Evolutionary conservation across 2,888 invertebrate genomes (phyloP).

Genomic region (Micoletzkya japonica): DNA sequence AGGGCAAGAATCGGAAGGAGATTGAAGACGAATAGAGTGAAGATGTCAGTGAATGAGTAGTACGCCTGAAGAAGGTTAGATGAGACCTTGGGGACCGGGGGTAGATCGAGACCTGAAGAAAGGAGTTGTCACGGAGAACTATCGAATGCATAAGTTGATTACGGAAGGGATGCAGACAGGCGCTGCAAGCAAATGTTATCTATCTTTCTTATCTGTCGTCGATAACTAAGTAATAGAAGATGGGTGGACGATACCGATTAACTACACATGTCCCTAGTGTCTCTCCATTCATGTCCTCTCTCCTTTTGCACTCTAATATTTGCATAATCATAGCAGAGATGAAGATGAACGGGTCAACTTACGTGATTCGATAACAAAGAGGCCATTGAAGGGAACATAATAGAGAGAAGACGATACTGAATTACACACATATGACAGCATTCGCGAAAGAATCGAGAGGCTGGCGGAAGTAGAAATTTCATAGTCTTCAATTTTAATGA

Average conservation of each 20-base stretch:
- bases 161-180: not conserved
- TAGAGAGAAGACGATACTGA: conserved; percentile 49
- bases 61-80: conserved; percentile 45
- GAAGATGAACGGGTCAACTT: not conserved
- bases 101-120: conserved; percentile 20
- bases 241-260: no score
- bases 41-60: conserved; percentile 58
- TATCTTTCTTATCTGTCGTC: no score
- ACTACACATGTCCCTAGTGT: no score
- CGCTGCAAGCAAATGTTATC: not conserved
- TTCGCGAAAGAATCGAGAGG: no score
- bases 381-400: conserved; percentile 63
- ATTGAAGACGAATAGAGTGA: conserved; percentile 58
- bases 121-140: conserved; percentile 1
- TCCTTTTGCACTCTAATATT: no score
- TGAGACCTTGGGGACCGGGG: not conserved
- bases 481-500: no score
- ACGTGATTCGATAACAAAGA: conserved; percentile 50
- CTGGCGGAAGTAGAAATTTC: no score
- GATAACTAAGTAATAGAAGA: no score
- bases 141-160: conserved; percentile 12
- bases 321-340: not conserved
- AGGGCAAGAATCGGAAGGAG: conserved; percentile 57
- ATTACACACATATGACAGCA: no score
- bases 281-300: no score